These are phyloP conservation scores for Momotus momota DNA, from an alignment of 2,797 vertebrate genomes.

Conservation along the genomic window DNA sequence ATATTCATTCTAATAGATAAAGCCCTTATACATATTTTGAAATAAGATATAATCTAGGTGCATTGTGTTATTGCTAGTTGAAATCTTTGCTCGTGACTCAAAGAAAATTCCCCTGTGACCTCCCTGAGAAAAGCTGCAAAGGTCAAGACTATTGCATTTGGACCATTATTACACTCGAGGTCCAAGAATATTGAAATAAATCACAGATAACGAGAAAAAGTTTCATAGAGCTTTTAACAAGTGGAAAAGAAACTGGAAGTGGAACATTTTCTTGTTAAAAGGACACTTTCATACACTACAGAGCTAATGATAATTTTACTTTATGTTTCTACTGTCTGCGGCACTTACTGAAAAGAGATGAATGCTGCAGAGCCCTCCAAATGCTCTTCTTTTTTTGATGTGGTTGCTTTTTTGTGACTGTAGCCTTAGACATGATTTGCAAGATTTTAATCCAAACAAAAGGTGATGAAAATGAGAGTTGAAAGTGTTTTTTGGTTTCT, in stretches of 20 bases:
- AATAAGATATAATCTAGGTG: background rate
- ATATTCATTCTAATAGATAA: background rate
- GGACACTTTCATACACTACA: background rate
- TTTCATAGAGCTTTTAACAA: slow-evolving; percentile 8
- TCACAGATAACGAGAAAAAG: slow-evolving; percentile 65
- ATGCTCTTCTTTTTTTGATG: background rate
- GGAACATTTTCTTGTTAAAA: slow-evolving; percentile 9
- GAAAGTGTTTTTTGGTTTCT: slow-evolving; percentile 24
- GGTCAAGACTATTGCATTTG: slow-evolving; percentile 66
- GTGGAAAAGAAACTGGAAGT: background rate
- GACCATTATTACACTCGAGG: slow-evolving; percentile 54
- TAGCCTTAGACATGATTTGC: background rate
- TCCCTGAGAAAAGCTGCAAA: slow-evolving; percentile 56
- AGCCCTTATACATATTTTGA: background rate
- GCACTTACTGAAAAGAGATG: background rate
- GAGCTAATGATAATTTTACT: slow-evolving; percentile 2
- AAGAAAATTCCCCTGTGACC: slow-evolving; percentile 24
- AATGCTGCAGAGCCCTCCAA: background rate
- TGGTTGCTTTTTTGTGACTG: background rate
- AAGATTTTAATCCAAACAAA: slow-evolving; percentile 39
- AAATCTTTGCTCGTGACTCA: slow-evolving; percentile 36
- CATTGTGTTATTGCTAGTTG: slow-evolving; percentile 4
- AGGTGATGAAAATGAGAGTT: background rate
- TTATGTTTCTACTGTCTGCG: background rate
- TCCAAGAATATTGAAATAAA: slow-evolving; percentile 44